Evolutionary conservation across 1,140 invertebrate genomes (phyloP), one percentile per base, ranked within the genome.

Genomic region (Macrocentrus cingulum): DNA sequence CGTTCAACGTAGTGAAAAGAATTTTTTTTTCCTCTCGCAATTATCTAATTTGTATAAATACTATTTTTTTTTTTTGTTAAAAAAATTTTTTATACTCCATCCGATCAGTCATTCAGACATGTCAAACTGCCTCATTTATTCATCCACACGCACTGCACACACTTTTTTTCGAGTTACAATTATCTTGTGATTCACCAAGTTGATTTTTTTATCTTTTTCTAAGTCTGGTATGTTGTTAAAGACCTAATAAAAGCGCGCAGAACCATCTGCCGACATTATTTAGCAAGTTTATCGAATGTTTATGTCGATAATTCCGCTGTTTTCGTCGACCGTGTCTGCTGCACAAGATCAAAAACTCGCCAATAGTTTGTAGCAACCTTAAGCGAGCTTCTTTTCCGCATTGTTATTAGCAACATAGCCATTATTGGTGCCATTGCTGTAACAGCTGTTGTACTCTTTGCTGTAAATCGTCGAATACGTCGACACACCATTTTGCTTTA

Each of bases 361-460:
- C n/a, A n/a, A n/a, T n/a, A n/a, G n/a, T n/a, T n/a, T n/a, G n/a
- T n/a, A n/a, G n/a, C n/a, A n/a, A n/a, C n/a, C 48, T 67, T 78
- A 77, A 67, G 69, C 73, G 36, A 77, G 65, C 64, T 80, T 80
- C 53, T 77, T 79, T 58, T 80, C 77, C 39, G 68, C 71, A 59
- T 78, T 80, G 55, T 79, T 79, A 64, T 82, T 82, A 18, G 77
- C 81, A 18, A 86, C 84, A 69, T 85, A 86, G 39, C 85, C 85
- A 65, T 86, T 87, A 63, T 84, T 84, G 49, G 84, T 83, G 11
- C 85, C 85, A 62, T 85, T 87, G 42, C 84, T 86, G 72, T 87
- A 86, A 68, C 84, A 85, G 25, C 86, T 78, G 80, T 87, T 80
- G 71, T 83, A 79, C 51, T 84, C 82, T 41, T 84, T 82, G 62